Evolutionary conservation across 2,888 invertebrate genomes (phyloP), one percentile per base, ranked within the genome.

Genomic region (Zaprionus bogoriensis): DNA sequence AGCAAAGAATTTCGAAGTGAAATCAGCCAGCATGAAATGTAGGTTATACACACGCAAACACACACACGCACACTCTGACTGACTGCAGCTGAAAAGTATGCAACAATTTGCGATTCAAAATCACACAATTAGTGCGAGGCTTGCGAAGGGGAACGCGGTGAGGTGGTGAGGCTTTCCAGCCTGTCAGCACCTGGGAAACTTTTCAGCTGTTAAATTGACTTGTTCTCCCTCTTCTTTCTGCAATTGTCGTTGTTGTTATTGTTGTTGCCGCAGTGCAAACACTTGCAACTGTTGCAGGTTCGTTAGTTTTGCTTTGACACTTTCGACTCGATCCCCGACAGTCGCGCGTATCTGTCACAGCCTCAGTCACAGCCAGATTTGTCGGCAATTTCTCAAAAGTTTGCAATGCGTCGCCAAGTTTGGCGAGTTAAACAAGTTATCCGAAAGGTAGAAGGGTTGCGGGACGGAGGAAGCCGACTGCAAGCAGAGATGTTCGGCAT

Each of bases 361-460:
- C 23, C n/a, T 32, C 20, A 23, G 32, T 32, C 39, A 52, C 63
- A 60, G 48, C 10, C 42, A 25, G 66, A 52, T 66, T 61, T 74
- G 74, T 58, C 67, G 60, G 58, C 59, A 65, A 68, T 79, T n/a
- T 75, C 65, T 67, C 70, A 77, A 50, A 77, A 80, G 79, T 80
- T 79, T 63, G 73, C 73, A 53, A 46, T 36, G 32, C 66, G 55
- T 64, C 60, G 69, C 58, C 77, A 73, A 85, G 74, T 77, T 79
- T 63, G 65, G 44, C 45, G 64, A 58, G 57, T 65, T 62, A 65
- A 75, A 64, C 67, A 78, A 75, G 59, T 76, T 68, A 44, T 54
- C 25, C 46, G 51, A 51, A 47, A 28, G 39, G 36, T 23, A 14
- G 20, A 12, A n/a, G n/a, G n/a, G n/a, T n/a, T n/a, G 12, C 22